Percentiles rank a stretch among this genome's conserved stretches.
Evolutionary conservation across 2,113 vertebrate genomes (phyloP).

Genomic region (Myrmecophaga tridactyla): DNA sequence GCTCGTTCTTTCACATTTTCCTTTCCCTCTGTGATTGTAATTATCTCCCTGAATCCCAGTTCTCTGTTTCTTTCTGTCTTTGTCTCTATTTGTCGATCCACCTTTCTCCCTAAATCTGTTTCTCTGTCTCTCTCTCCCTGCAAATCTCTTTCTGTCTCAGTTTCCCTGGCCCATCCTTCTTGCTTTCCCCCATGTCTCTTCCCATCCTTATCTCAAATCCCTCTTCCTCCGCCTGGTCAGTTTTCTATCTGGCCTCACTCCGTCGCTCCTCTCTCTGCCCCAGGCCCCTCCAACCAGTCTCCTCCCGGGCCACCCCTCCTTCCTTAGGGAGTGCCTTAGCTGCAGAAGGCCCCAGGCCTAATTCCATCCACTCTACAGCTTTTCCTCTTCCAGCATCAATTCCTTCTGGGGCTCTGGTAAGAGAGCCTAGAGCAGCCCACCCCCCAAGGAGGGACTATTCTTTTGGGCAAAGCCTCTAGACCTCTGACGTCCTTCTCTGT

Average conservation of each 20-base stretch:
- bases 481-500: background rate
- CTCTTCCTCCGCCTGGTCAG: background rate
- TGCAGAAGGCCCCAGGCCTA: background rate
- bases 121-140: background rate
- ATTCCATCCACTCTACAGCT: background rate
- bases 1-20: background rate
- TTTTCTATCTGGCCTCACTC: background rate
- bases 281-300: background rate
- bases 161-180: background rate
- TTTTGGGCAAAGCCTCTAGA: background rate
- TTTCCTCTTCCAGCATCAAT: background rate
- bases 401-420: conserved; percentile 28
- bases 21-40: background rate
- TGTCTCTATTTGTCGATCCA: too few relatives aligned
- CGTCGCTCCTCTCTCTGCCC: background rate
- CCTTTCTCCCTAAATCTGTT: background rate
- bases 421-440: background rate
- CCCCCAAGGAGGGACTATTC: background rate
- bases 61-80: background rate
- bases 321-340: background rate
- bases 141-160: too few relatives aligned
- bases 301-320: background rate
- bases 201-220: background rate
- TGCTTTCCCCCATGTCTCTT: background rate
- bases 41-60: background rate